Percentiles rank a stretch among this genome's conserved stretches.
phyloP scores from a whole-genome alignment of 2,888 invertebrate genomes.

The Sarcophaga rosellei region DNA sequence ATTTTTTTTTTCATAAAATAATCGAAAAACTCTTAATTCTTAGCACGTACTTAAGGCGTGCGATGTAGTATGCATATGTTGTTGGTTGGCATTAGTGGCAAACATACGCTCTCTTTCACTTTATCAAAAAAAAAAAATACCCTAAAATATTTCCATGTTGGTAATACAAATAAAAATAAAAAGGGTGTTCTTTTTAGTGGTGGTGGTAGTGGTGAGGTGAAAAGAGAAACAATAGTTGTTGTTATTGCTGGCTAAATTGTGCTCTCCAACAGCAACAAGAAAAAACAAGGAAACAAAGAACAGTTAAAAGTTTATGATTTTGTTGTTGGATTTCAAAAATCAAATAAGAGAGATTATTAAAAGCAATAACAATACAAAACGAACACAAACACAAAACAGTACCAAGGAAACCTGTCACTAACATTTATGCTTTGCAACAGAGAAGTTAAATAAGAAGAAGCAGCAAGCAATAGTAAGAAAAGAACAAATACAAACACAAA shows the following conservation, averaged over 20 bases:
- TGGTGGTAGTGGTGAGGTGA: background rate
- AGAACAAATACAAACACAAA: too few relatives aligned
- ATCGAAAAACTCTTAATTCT: constrained; percentile 53
- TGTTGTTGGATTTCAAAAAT: too few relatives aligned
- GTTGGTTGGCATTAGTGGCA: too few relatives aligned
- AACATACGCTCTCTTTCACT: too few relatives aligned
- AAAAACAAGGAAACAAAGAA: background rate
- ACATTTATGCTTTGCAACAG: constrained; percentile 31
- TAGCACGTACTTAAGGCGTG: constrained; percentile 63
- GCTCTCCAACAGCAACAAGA: background rate
- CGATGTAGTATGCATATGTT: too few relatives aligned
- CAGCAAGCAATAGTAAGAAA: background rate
- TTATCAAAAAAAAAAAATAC: constrained; percentile 40
- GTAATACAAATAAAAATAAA: too few relatives aligned
- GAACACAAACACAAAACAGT: constrained; percentile 21
- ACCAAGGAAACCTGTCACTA: constrained; percentile 51
- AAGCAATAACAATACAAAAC: constrained; percentile 13
- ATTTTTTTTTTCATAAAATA: background rate
- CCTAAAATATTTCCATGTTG: background rate
- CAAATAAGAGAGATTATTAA: constrained; percentile 31
- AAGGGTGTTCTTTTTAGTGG: background rate
- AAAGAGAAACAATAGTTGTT: background rate
- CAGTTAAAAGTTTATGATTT: too few relatives aligned
- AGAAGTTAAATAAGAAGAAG: background rate
- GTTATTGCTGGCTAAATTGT: background rate